Base-by-base conservation (phyloP, 2,797 vertebrate genomes). In the Coendou prehensilis region DNA sequence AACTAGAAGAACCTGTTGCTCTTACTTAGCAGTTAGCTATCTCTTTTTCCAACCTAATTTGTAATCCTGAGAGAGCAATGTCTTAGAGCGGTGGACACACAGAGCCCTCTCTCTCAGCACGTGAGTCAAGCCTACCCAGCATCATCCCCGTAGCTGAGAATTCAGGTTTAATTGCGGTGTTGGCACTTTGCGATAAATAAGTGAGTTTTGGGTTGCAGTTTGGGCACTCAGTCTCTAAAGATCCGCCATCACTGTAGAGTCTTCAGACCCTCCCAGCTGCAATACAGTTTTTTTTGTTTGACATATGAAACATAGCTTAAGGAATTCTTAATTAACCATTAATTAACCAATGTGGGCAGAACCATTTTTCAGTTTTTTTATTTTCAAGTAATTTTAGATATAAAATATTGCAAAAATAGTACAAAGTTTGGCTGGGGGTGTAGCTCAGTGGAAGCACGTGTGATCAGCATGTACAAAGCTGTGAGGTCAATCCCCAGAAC, bases 351-450 rank as follows among this genome's bases (percentile, higher is more conserved):
- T 41, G 37, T 41, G 37, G 50, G 11, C 33, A 89, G 80, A 81
- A 80, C 45, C 17, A 45, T 64, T 69, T n/a, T 57, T 37, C 69
- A 61, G 0, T 14, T 64, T 28, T 87, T 87, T 75, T 76, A 61
- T n/a, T 91, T 93, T 88, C 3, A 96, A 80, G 87, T 88, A 87
- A 79, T 23, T 87, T 93, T 84, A 80, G 41, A 61, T 45, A 33
- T 26, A 33, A 56, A 88, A 87, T 67, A 33, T 84, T 88, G 10
- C 6, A 76, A 50, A 96, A 89, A 69, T 75, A 80, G 23, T 83
- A 30, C 69, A 26, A 23, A 56, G 8, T 56, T 73, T 73, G 23
- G 15, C 8, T 41, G 22, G n/a, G 15, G n/a, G 13, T 56, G 8
- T 56, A 41, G 11, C 7, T 71, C n/a, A 71, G n/a, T 71, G n/a